phyloP scores from a whole-genome alignment of 2,113 vertebrate species.

The Xiphophorus hellerii region DNA sequence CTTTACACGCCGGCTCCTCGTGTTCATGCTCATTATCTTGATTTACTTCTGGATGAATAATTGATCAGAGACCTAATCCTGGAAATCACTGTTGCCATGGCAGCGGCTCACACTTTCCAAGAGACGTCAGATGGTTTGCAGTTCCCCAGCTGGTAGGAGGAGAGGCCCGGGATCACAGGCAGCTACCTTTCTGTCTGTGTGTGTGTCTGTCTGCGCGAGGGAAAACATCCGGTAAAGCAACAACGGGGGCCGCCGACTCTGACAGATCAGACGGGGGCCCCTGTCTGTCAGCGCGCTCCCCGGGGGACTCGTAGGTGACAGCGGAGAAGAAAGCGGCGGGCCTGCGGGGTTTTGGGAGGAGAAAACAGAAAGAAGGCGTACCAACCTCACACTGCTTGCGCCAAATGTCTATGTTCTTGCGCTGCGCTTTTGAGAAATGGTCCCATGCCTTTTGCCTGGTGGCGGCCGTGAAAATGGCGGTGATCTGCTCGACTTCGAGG shows the following conservation, averaged over 20 bases:
- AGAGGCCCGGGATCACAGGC: constrained; percentile 35
- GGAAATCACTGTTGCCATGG: constrained; percentile 74
- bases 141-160: constrained; percentile 15
- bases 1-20: constrained; percentile 1
- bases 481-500: constrained; percentile 99
- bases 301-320: constrained; percentile 81
- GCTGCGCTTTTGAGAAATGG: constrained; percentile 99
- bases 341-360: constrained; percentile 28
- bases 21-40: constrained; percentile 39
- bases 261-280: constrained; percentile 25
- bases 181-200: constrained; percentile 13
- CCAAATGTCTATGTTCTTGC: constrained; percentile 99
- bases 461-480: constrained; percentile 96
- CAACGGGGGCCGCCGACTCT: constrained; percentile 20
- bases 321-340: constrained; percentile 75
- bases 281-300: constrained; percentile 49
- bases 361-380: constrained; percentile 57
- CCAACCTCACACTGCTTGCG: constrained; percentile 99
- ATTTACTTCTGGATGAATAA: constrained; percentile 63
- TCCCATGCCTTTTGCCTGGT: constrained; percentile 99
- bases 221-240: constrained; percentile 28
- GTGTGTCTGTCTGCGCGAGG: constrained; percentile 26
- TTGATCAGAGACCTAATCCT: constrained; percentile 68
- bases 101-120: constrained; percentile 58
- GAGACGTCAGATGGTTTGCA: constrained; percentile 41